A percentile compares a stretch with the other conserved stretches of the same genome.
phyloP scores from a whole-genome alignment of 2,113 vertebrate genomes.

The Ailuropoda melanoleuca region DNA sequence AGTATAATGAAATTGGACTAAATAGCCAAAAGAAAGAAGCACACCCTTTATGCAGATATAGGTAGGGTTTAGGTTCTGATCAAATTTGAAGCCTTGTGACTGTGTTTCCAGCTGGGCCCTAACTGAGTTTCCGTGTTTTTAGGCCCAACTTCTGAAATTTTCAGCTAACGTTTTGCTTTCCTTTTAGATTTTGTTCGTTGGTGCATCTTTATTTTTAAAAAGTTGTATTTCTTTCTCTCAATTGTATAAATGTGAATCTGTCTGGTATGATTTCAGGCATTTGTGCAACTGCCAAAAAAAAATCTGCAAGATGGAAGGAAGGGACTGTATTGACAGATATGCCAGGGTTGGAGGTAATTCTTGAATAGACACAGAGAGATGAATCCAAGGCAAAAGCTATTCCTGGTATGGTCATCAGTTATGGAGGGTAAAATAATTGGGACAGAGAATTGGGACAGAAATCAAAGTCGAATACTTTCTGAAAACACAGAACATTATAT shows the following conservation, averaged over 20 bases:
- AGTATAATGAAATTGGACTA: constrained; percentile 38
- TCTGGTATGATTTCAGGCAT: background rate
- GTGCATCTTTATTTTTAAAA: background rate
- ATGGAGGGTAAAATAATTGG: background rate
- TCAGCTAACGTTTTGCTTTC: background rate
- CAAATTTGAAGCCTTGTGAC: background rate
- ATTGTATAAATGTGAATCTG: background rate
- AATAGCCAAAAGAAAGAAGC: constrained; percentile 4
- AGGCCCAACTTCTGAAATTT: background rate
- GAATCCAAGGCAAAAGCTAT: background rate
- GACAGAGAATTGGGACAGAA: background rate
- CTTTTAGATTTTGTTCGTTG: background rate
- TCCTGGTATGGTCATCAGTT: background rate
- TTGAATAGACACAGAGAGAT: background rate
- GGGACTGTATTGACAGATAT: background rate
- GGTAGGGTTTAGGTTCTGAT: background rate
- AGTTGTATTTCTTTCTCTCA: background rate
- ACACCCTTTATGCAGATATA: background rate
- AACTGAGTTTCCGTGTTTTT: background rate
- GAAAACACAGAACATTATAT: background rate
- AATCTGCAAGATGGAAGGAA: background rate
- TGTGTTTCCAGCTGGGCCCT: background rate
- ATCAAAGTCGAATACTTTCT: background rate
- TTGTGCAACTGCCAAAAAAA: background rate
- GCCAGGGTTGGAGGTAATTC: background rate